Base-by-base conservation (phyloP, 2,888 invertebrate genomes). In the Celastrina argiolus region DNA sequence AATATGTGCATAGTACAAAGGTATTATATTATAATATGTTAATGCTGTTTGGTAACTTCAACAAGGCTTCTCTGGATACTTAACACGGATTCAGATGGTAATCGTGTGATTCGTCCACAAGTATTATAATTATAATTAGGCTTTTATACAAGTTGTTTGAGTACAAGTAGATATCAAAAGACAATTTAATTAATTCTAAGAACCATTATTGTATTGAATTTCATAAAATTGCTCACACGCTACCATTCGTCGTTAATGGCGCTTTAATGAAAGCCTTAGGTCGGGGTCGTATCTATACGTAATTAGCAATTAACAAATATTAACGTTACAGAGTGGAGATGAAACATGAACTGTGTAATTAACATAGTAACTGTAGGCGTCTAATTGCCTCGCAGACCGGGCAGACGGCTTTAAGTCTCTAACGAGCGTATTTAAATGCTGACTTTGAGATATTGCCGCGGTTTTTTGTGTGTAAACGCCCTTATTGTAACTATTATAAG, bases 321-420 rank as follows among this genome's bases (percentile, higher is more conserved):
- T 87, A 85, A 84, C 81, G 84, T 83, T 84, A 83, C 74, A 79
- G 81, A 82, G 83, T 81, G 77, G 82, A 82, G 84, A 85, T 81
- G 87, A 84, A 85, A 83, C 87, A 85, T 81, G 87, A 84, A 81
- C 84, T 81, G 84, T 85, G 86, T 85, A 88, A 89, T 88, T 88
- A 89, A 87, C 88, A 87, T 87, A 80, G 87, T 87, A 87, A 89
- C 88, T 88, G 88, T 87, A 88, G 87, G 82, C 85, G 83, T 85
- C 84, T 88, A 88, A 88, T 88, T 88, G 88, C 84, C 83, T 83
- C 81, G 82, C 81, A 82, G 85, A 84, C 85, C 87, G 84, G 85
- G 87, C 80, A 36, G 61, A 61, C 36, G 36, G 36, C 59, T 83
- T 85, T 81, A 83, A 86, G 85, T 85, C 84, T 85, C 85, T 85